Evolutionary conservation across 2,888 invertebrate species (phyloP).

Genomic region (Macropis europaea): DNA sequence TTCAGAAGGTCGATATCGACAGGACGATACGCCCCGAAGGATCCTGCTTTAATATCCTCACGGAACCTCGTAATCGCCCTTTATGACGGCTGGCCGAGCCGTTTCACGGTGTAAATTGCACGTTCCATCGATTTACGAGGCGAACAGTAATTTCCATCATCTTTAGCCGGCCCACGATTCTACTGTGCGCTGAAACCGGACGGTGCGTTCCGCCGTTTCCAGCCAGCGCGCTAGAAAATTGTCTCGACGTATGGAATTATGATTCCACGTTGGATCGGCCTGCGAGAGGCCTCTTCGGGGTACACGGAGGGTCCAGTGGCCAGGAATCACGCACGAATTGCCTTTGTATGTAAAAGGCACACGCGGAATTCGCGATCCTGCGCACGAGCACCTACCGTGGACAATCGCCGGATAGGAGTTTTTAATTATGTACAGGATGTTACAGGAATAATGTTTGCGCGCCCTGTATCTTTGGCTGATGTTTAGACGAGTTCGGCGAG

Average conservation of each 20-base stretch:
- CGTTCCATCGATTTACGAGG: conserved; percentile 60
- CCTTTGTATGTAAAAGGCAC: conserved; percentile 39
- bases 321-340: conserved; percentile 35
- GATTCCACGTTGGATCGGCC: not conserved
- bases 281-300: not conserved
- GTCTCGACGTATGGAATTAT: conserved; percentile 38
- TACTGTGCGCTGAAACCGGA: conserved; percentile 5
- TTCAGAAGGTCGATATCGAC: conserved; percentile 15
- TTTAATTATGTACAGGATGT: too few species aligned
- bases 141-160: conserved; percentile 60
- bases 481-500: too few species aligned
- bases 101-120: conserved; percentile 60
- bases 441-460: too few species aligned
- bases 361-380: conserved; percentile 28
- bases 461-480: too few species aligned
- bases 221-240: conserved; percentile 50
- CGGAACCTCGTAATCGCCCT: conserved; percentile 43
- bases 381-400: too few species aligned
- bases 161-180: conserved; percentile 12
- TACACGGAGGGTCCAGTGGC: not conserved
- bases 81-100: conserved; percentile 33
- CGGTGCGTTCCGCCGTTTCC: conserved; percentile 36
- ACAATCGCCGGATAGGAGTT: too few species aligned
- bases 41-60: conserved; percentile 44
- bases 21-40: conserved; percentile 27